phyloP scores from a whole-genome alignment of 2,888 invertebrate genomes.

The Leptinotarsa juncta region DNA sequence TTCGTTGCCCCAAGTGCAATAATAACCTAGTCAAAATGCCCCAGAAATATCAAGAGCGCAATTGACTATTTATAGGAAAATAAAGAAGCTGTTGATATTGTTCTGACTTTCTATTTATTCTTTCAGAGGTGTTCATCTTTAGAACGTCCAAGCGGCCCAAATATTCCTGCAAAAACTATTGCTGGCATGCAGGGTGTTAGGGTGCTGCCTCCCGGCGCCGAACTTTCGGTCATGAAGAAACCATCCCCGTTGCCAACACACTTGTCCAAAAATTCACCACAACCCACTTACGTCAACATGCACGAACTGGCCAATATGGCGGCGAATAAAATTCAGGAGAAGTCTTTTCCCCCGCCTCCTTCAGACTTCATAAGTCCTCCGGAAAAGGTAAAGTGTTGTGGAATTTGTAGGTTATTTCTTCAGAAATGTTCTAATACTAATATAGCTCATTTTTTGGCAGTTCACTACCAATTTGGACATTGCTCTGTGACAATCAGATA shows the following conservation, averaged over 20 bases:
- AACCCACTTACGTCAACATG: slow-evolving; percentile 93
- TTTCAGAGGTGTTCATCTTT: slow-evolving; percentile 85
- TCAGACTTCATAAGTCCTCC: slow-evolving; percentile 64
- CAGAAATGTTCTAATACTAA: too few relatives aligned
- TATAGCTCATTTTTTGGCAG: too few relatives aligned
- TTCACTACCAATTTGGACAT: too few relatives aligned
- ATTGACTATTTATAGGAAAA: not conserved
- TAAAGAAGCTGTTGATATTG: not conserved
- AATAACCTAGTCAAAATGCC: too few relatives aligned
- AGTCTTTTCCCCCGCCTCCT: slow-evolving; percentile 71
- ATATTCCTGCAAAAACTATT: slow-evolving; percentile 71
- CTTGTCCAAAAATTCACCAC: slow-evolving; percentile 78
- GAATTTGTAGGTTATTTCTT: slow-evolving; percentile 13
- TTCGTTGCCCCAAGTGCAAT: too few relatives aligned
- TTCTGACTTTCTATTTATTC: slow-evolving; percentile 7
- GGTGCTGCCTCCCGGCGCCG: slow-evolving; percentile 63
- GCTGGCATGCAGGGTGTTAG: slow-evolving; percentile 63
- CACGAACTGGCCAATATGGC: slow-evolving; percentile 88
- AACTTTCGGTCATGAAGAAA: slow-evolving; percentile 66
- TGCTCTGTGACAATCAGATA: too few relatives aligned
- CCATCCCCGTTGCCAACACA: slow-evolving; percentile 81
- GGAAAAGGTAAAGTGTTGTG: slow-evolving; percentile 67
- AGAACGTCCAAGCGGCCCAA: slow-evolving; percentile 75
- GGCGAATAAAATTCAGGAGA: slow-evolving; percentile 77
- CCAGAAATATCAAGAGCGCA: too few relatives aligned